phyloP scores from a whole-genome alignment of 2,113 vertebrate genomes.

The Ceuthmochares aereus region DNA sequence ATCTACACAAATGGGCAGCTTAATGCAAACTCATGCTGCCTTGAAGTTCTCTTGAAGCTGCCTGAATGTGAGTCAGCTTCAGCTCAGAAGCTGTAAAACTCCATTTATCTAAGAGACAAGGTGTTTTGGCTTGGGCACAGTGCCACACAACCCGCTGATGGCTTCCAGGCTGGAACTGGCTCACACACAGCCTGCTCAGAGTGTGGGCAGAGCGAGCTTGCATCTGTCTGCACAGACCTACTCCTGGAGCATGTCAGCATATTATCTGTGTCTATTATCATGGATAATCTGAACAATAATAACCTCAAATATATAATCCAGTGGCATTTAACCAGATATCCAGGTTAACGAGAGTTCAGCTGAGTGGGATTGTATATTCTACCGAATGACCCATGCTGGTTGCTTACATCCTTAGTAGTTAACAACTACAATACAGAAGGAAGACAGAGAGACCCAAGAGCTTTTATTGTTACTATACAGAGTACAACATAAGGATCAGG shows the following conservation, averaged over 20 bases:
- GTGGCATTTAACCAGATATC: background rate
- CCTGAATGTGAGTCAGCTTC: background rate
- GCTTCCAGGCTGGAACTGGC: background rate
- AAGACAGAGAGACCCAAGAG: background rate
- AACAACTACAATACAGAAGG: background rate
- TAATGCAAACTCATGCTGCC: background rate
- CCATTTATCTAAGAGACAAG: background rate
- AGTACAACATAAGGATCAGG: background rate
- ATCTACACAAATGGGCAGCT: background rate
- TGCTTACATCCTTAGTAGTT: background rate
- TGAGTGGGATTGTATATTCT: background rate
- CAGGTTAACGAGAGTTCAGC: background rate
- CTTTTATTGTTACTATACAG: background rate
- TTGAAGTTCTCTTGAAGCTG: background rate
- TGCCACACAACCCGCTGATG: background rate
- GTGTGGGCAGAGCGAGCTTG: background rate
- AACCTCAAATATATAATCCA: background rate
- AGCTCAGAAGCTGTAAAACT: background rate
- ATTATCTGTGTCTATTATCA: background rate
- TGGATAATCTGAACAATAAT: background rate
- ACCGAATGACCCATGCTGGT: fast-evolving
- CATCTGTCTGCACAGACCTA: background rate
- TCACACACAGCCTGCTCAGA: background rate
- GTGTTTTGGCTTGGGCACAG: background rate
- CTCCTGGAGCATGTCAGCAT: background rate